Evolutionary conservation across 2,113 vertebrate species (phyloP).

Genomic region (Bostrychus sinensis): DNA sequence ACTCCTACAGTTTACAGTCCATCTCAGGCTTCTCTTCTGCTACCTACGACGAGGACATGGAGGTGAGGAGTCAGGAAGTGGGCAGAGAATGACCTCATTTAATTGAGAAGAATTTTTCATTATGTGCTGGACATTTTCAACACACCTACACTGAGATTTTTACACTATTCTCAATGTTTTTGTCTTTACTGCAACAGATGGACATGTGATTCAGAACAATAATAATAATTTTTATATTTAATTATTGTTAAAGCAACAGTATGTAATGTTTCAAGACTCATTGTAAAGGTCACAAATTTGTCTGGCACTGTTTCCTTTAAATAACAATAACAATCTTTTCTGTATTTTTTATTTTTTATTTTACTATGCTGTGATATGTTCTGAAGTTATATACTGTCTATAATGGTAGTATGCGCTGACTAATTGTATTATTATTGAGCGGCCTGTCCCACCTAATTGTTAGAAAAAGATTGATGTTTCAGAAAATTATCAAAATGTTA

Average conservation of each 20-base stretch:
- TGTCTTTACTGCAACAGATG: too few species aligned
- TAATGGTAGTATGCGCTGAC: too few species aligned
- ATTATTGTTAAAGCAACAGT: neutral
- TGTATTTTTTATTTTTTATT: too few species aligned
- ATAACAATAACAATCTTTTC: too few species aligned
- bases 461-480: too few species aligned
- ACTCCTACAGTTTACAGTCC: slow-evolving; percentile 45
- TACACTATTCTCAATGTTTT: neutral
- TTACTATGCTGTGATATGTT: too few species aligned
- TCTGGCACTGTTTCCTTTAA: neutral
- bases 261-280: too few species aligned
- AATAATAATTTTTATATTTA: neutral
- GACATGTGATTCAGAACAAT: neutral
- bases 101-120: neutral
- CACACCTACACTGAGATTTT: neutral
- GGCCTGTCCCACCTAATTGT: too few species aligned
- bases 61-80: neutral
- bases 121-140: neutral
- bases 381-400: too few species aligned
- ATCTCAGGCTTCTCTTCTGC: slow-evolving; percentile 5
- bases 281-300: neutral
- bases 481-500: neutral
- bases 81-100: neutral
- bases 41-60: neutral
- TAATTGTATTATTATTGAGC: too few species aligned